Evolutionary conservation across 2,797 vertebrate species (phyloP), one percentile per base, ranked within the genome.

Genomic region (Enteromius paludinosus): DNA sequence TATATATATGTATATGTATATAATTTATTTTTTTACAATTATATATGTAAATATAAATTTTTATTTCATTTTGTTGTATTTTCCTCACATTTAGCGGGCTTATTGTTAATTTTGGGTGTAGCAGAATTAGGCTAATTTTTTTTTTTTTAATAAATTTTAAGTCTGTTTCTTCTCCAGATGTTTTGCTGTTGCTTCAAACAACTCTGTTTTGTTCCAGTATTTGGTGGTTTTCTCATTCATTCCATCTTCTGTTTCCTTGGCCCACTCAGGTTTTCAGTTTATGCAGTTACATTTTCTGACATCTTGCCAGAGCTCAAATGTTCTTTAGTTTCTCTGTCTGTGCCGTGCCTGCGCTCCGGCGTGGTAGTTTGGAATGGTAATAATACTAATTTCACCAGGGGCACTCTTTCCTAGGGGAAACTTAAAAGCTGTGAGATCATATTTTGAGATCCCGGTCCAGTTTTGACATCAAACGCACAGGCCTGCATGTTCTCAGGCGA

Each of bases 381-480:
- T 77, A 70, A 72, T 69, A 47, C 78, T 80, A 74, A 86, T 86
- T 84, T 77, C 41, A 65, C 68, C 47, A 10, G 81, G 33, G 77
- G 79, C 71, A 5, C 59, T 69, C 52, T 62, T 64, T 87, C 79
- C 84, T 65, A 56, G 3, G 71, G 79, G 66, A 80, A 64, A 33
- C 79, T 74, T 79, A 71, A 76, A 68, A 41, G 45, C 70, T 9
- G 54, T 83, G 87, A 86, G 85, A 74, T 88, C 83, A 86, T 83
- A 78, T 83, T 88, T 84, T 73, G 73, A 78, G 68, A 81, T 62
- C 65, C 70, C 74, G 6, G 65, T 41, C 59, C 59, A 56, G 70
- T 82, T 79, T 72, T 79, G 79, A 47, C 23, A 79, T 79, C 69
- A 77, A 70, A 71, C 79, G 12, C 64, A 12, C 64, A 20, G 33